Percentiles rank a stretch among this genome's conserved stretches.
Conservation (phyloP, 2,888 invertebrate genomes). For the Dasysyrphus albostriatus region DNA sequence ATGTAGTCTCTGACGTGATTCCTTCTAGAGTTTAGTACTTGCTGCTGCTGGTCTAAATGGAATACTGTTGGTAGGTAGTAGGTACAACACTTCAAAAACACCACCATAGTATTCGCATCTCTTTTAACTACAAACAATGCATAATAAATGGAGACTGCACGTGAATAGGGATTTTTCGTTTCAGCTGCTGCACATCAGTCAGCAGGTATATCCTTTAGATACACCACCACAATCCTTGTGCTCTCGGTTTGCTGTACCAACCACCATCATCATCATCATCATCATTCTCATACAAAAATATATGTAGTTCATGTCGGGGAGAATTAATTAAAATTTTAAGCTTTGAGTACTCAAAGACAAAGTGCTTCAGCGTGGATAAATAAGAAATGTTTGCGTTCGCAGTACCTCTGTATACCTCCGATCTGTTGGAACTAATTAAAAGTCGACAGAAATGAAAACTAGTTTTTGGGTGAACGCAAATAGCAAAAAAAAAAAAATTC, state of each 20-base stretch:
- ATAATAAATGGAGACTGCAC: slow-evolving; percentile 60
- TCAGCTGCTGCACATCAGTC: slow-evolving; percentile 15
- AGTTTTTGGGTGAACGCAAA: slow-evolving; percentile 7
- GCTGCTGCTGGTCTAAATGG: slow-evolving; percentile 7
- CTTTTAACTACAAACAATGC: slow-evolving; percentile 34
- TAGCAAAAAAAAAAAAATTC: neutral
- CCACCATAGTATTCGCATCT: neutral
- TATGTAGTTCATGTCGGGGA: slow-evolving; percentile 40
- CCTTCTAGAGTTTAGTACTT: neutral
- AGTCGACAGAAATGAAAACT: slow-evolving; percentile 29
- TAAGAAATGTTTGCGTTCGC: slow-evolving; percentile 51
- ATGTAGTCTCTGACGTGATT: slow-evolving; percentile 13
- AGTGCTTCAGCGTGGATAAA: slow-evolving; percentile 50
- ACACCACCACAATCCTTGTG: neutral
- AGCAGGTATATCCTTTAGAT: slow-evolving; percentile 15
- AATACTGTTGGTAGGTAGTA: neutral
- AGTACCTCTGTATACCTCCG: slow-evolving; percentile 6
- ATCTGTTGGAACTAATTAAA: slow-evolving; percentile 61
- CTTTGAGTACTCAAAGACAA: slow-evolving; percentile 63
- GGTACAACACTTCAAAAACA: neutral
- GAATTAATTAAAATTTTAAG: slow-evolving; percentile 72
- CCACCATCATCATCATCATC: slow-evolving; percentile 3
- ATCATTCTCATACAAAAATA: neutral
- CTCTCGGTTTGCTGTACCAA: neutral
- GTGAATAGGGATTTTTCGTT: slow-evolving; percentile 40